Evolutionary conservation across 1,140 invertebrate genomes (phyloP).

Genomic region (Watersipora subatra): DNA sequence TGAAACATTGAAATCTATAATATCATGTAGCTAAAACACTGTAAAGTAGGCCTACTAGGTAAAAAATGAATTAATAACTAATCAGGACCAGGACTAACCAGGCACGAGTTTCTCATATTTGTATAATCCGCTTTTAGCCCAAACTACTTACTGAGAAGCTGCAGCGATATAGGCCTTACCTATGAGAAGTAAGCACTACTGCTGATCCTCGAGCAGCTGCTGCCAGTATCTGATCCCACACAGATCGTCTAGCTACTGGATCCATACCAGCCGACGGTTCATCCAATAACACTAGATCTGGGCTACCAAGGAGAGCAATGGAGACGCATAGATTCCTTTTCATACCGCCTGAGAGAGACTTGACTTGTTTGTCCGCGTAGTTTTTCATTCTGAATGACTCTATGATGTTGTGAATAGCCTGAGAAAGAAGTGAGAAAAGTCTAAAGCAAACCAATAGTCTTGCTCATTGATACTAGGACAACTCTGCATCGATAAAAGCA

Average conservation of each 20-base stretch:
- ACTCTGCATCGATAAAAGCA: too few species aligned
- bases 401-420: constrained; percentile 29
- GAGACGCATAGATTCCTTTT: constrained; percentile 41
- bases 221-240: constrained; percentile 34
- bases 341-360: constrained; percentile 40
- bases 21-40: too few species aligned
- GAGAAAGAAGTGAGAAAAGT: constrained; percentile 7
- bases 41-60: too few species aligned
- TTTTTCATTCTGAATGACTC: constrained; percentile 22
- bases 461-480: too few species aligned
- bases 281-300: constrained; percentile 39
- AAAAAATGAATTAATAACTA: too few species aligned
- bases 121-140: too few species aligned
- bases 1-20: too few species aligned
- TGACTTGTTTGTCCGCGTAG: constrained; percentile 26
- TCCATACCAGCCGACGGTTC: constrained; percentile 46
- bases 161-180: too few species aligned
- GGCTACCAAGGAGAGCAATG: constrained; percentile 40
- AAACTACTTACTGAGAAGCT: too few species aligned
- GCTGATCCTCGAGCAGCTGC: neutral
- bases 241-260: constrained; percentile 33
- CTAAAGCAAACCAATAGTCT: too few species aligned
- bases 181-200: neutral
- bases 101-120: too few species aligned
- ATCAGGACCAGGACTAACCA: too few species aligned